phyloP scores from a whole-genome alignment of 2,888 invertebrate genomes.

The Biston stratarius region DNA sequence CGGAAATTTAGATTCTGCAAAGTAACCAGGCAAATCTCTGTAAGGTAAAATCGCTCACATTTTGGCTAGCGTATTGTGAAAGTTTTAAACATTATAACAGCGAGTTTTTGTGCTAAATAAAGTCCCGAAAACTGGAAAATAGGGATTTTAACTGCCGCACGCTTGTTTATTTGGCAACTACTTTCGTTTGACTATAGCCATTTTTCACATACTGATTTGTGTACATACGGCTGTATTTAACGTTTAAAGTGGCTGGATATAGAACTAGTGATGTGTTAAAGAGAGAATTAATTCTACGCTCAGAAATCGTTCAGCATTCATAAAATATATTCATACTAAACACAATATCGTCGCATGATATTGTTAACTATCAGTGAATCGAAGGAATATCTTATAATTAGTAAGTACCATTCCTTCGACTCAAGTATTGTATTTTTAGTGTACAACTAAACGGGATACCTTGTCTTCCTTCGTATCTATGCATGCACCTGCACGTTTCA shows the following conservation, averaged over 20 bases:
- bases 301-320: conserved; percentile 8
- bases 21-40: conserved; percentile 13
- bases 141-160: neutral
- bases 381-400: conserved; percentile 42
- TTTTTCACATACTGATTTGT: neutral
- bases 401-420: conserved; percentile 46
- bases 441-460: conserved; percentile 24
- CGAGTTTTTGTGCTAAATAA: conserved; percentile 25
- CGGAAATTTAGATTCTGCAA: conserved; percentile 13
- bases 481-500: conserved; percentile 21
- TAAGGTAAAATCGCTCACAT: conserved; percentile 19
- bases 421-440: conserved; percentile 28
- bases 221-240: neutral
- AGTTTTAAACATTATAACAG: conserved; percentile 20
- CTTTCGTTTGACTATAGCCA: neutral
- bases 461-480: conserved; percentile 11
- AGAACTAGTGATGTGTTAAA: conserved; percentile 13
- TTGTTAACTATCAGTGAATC: conserved; percentile 31
- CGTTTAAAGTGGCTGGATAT: conserved; percentile 14
- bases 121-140: neutral
- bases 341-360: conserved; percentile 25
- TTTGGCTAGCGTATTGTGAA: conserved; percentile 20
- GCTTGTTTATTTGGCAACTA: neutral
- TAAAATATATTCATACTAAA: neutral
- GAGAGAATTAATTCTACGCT: conserved; percentile 7